These are phyloP conservation scores for Phoenicopterus ruber DNA, from an alignment of 2,113 vertebrate species.

Conservation along the genomic window DNA sequence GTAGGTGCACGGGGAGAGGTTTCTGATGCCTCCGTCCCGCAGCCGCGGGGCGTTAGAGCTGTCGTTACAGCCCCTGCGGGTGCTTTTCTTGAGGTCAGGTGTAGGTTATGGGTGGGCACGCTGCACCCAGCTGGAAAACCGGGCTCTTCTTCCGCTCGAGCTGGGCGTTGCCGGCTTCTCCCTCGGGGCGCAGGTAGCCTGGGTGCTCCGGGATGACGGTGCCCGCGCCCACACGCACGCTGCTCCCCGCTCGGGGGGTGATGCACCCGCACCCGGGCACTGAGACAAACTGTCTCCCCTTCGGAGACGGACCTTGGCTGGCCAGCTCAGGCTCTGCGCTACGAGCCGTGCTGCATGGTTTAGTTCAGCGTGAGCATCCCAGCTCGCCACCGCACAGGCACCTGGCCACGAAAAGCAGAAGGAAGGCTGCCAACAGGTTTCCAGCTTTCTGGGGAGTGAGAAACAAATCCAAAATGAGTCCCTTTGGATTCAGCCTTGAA, in stretches of 20 bases:
- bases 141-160: background rate
- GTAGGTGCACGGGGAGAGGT: background rate
- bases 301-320: background rate
- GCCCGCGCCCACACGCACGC: background rate
- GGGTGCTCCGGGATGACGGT: background rate
- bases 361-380: background rate
- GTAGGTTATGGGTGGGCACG: background rate
- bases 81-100: background rate
- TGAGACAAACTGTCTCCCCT: background rate
- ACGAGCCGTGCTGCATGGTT: fast-evolving
- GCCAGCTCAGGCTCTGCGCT: background rate
- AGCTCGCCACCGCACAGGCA: fast-evolving
- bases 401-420: background rate
- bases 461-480: background rate
- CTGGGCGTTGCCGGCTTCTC: background rate
- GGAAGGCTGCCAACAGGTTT: background rate
- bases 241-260: background rate
- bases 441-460: background rate
- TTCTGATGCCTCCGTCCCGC: background rate
- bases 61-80: background rate
- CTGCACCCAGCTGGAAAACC: background rate
- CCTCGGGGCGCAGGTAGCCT: background rate
- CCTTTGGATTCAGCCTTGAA: background rate
- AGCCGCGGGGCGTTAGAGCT: background rate
- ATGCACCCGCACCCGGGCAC: background rate